Percentiles rank a stretch among this genome's conserved stretches.
These are phyloP conservation scores for Dermatophagoides farinae DNA, from an alignment of 1,140 invertebrate genomes.

Conservation along the genomic window DNA sequence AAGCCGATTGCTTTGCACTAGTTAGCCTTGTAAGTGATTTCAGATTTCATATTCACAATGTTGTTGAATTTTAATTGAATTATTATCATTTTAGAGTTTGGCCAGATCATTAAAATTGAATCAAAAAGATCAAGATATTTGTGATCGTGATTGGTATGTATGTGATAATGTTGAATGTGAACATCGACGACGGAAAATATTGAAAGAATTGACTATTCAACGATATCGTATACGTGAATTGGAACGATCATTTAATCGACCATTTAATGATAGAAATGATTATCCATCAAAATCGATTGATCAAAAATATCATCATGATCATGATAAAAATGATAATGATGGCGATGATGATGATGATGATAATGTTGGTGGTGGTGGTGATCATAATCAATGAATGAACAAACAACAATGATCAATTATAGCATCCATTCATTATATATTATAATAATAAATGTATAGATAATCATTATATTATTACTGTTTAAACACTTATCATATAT, in stretches of 20 bases:
- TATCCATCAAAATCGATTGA: no score
- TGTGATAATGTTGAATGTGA: slow-evolving; percentile 61
- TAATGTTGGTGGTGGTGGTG: no score
- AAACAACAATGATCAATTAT: no score
- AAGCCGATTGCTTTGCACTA: slow-evolving; percentile 65
- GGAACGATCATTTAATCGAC: not conserved
- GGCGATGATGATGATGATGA: no score
- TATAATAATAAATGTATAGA: no score
- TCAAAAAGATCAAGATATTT: slow-evolving; percentile 63
- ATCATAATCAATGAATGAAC: no score
- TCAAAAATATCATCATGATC: no score
- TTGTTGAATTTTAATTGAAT: slow-evolving; percentile 3
- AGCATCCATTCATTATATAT: no score
- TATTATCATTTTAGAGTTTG: slow-evolving; percentile 36
- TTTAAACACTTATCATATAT: no score
- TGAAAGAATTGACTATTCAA: slow-evolving; percentile 65
- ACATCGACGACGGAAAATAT: slow-evolving; percentile 52
- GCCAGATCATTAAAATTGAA: slow-evolving; percentile 65
- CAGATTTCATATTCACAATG: not conserved
- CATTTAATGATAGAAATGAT: not conserved
- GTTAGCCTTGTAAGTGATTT: slow-evolving; percentile 49
- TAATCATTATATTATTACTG: no score
- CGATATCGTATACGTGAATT: slow-evolving; percentile 22
- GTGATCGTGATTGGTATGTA: slow-evolving; percentile 37
- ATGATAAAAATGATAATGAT: no score